Evolutionary conservation across 2,888 invertebrate species (phyloP).

Genomic region (Xestia ashworthii): DNA sequence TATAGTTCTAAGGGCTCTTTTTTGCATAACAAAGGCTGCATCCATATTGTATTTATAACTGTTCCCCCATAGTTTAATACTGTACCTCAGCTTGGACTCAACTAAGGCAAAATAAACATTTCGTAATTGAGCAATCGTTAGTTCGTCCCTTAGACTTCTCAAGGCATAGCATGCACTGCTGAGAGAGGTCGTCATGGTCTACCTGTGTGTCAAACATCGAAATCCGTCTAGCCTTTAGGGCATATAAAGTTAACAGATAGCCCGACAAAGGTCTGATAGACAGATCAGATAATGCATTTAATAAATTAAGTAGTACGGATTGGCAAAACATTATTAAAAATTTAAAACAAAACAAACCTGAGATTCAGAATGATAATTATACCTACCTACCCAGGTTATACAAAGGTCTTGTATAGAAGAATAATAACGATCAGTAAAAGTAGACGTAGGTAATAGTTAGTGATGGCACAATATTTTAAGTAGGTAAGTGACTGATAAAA

Average conservation of each 20-base stretch:
- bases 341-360: background rate
- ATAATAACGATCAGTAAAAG: background rate
- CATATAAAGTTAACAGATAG: background rate
- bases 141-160: no score
- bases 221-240: background rate
- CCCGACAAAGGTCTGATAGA: background rate
- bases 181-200: no score
- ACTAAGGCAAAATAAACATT: no score
- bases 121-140: no score
- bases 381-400: no score
- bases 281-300: background rate
- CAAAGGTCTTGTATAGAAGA: background rate
- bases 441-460: no score
- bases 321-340: background rate
- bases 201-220: background rate
- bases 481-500: slow-evolving; percentile 9
- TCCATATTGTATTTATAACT: no score
- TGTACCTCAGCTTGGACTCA: no score
- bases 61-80: no score
- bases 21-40: no score
- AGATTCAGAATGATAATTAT: background rate
- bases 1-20: no score
- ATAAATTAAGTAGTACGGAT: background rate
- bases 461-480: background rate
- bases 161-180: no score